Base-by-base conservation (phyloP, 2,888 invertebrate genomes). In the Barypeithes pellucidus region DNA sequence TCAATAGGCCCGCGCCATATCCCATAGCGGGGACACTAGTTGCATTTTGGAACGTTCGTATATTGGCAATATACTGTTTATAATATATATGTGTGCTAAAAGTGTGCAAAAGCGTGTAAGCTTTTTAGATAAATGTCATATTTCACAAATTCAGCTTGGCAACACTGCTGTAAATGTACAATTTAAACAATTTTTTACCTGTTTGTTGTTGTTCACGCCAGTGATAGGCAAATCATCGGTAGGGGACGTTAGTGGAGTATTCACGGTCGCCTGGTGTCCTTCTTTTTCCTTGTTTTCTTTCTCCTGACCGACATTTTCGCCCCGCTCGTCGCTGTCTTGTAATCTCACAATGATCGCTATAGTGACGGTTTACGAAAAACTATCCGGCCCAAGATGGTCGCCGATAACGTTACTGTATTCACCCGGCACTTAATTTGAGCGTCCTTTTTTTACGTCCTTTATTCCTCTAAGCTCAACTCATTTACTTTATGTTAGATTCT, bases 291-390 rank as follows among this genome's bases (percentile, higher is more conserved):
- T 90, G 78, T 78, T 87, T 88, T 89, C 90, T 87, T 89, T 88
- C 78, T 87, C 88, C 86, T 86, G 88, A 85, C 88, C 90, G 86
- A 88, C 90, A 89, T 90, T 88, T 82, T 88, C 86, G 80, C 88
- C 86, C 69, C 79, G 75, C 60, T 77, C 76, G 63, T 77, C 78
- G 75, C 79, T 82, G 87, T 90, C 91, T 86, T 90, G 90, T 86
- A 90, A 88, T 87, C 90, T 88, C 90, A 91, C 91, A 88, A 91
- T 91, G 90, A 89, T 89, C 86, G 89, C 90, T 83, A 87, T 90
- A 75, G 79, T 82, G 82, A 75, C 73, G 71, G 72, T 50, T 68
- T 9, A 29, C 2, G 12, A 22, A 29, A 45, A 24, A 24, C 45
- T 43, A 16, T 50, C 33, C 54, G 54, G 5, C 18, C 18, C 16